phyloP scores from a whole-genome alignment of 92 coral and sea anemone species.

The Epizoanthus illoricatus region DNA sequence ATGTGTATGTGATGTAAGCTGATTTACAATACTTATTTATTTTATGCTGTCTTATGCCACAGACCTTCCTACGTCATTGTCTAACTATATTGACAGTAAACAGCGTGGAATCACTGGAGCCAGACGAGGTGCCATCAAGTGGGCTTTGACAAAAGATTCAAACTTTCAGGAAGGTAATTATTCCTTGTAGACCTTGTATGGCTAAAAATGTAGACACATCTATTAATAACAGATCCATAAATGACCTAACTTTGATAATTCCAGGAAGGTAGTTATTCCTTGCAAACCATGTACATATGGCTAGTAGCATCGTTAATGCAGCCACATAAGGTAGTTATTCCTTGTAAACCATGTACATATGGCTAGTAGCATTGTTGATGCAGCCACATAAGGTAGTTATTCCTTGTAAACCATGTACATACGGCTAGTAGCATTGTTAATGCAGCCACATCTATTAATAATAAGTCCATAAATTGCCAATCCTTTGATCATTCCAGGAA shows the following conservation, averaged over 20 bases:
- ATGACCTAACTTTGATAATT: constrained; percentile 17
- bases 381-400: no score
- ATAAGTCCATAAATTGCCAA: background rate
- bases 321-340: no score
- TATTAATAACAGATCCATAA: background rate
- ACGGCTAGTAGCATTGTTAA: no score
- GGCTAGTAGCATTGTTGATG: no score
- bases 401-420: no score
- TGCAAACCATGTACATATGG: no score
- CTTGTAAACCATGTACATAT: no score
- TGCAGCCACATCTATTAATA: no score
- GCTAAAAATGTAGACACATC: no score
- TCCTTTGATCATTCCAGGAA: constrained; percentile 50
- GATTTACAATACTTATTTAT: no score
- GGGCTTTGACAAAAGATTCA: constrained; percentile 80
- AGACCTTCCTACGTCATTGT: constrained; percentile 83
- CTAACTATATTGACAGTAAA: constrained; percentile 89
- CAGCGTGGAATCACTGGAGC: constrained; percentile 92
- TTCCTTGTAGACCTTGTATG: no score
- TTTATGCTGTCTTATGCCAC: background rate
- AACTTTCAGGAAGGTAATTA: constrained; percentile 74
- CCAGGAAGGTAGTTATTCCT: constrained; percentile 62
- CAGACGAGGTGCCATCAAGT: constrained; percentile 92
- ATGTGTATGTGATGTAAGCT: background rate
- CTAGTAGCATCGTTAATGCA: no score